These are phyloP conservation scores for Dinocampus coccinellae DNA, from an alignment of 2,888 invertebrate genomes.

Conservation along the genomic window DNA sequence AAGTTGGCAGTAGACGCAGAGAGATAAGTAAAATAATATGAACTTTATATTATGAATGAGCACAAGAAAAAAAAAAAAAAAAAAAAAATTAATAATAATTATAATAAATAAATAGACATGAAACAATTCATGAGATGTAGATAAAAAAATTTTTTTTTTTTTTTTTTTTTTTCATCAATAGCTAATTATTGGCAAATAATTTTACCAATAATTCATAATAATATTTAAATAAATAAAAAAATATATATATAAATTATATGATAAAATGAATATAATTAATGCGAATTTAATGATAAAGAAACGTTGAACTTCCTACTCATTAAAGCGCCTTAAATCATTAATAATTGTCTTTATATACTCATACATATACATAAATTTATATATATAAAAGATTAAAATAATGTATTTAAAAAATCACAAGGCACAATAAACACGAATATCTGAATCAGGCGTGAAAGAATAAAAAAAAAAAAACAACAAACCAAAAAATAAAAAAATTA, in stretches of 20 bases:
- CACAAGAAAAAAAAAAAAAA: not conserved
- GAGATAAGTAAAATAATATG: not conserved
- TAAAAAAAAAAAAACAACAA: constrained; percentile 21
- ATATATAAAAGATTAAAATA: constrained; percentile 4
- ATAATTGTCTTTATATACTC: constrained; percentile 23
- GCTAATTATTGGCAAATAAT: not conserved
- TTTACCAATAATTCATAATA: not conserved
- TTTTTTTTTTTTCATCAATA: too few relatives aligned
- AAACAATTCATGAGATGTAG: too few relatives aligned
- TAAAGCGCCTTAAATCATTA: constrained; percentile 3
- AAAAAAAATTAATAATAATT: too few relatives aligned
- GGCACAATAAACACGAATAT: constrained; percentile 15
- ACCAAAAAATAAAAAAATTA: too few relatives aligned
- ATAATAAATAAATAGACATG: too few relatives aligned
- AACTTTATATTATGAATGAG: not conserved
- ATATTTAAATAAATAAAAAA: not conserved
- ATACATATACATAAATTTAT: too few relatives aligned
- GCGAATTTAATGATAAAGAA: constrained; percentile 27
- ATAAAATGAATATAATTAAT: not conserved
- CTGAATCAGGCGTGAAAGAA: constrained; percentile 16
- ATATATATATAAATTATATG: not conserved
- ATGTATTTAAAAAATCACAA: not conserved
- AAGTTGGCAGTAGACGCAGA: not conserved
- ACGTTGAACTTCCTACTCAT: constrained; percentile 32
- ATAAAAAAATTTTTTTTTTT: too few relatives aligned